These are phyloP conservation scores for Leptonema lineaticorne DNA, from an alignment of 1,140 invertebrate genomes.

Conservation along the genomic window DNA sequence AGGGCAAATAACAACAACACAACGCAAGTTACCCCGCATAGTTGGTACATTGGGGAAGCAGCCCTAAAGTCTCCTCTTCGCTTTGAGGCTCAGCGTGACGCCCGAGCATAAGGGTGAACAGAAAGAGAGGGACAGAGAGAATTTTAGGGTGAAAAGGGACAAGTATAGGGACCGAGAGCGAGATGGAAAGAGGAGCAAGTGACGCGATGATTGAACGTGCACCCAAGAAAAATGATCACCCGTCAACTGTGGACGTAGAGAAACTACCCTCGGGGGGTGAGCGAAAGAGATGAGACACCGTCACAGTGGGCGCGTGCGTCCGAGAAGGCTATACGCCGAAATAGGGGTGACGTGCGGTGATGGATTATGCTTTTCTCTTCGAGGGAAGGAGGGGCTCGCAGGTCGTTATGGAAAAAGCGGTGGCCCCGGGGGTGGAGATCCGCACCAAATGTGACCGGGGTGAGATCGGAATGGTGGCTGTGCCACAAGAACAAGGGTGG, in stretches of 20 bases:
- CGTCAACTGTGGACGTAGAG: conserved; percentile 59
- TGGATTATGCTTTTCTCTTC: conserved; percentile 61
- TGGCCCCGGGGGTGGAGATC: conserved; percentile 46
- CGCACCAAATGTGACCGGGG: conserved; percentile 51
- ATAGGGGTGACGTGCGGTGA: conserved; percentile 60
- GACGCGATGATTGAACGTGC: conserved; percentile 61
- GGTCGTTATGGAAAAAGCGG: conserved; percentile 61
- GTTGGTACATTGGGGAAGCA: not conserved
- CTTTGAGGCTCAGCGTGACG: conserved; percentile 50
- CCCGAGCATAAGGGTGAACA: conserved; percentile 46
- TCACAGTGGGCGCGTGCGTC: conserved; percentile 40
- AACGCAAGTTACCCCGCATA: conserved; percentile 12
- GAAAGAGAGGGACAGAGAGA: conserved; percentile 45
- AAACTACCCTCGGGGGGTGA: conserved; percentile 57
- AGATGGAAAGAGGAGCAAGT: conserved; percentile 52
- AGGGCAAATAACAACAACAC: conserved; percentile 25
- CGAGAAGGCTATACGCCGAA: conserved; percentile 50
- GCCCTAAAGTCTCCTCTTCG: conserved; percentile 17
- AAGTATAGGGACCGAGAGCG: conserved; percentile 47
- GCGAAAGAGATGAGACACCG: conserved; percentile 46
- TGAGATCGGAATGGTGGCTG: conserved; percentile 28
- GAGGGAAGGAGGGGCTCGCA: conserved; percentile 56
- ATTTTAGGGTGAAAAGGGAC: conserved; percentile 48
- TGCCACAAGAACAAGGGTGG: conserved; percentile 28
- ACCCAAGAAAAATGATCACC: conserved; percentile 61